phyloP scores from a whole-genome alignment of 2,888 invertebrate genomes.

The Ormyrus labotus region DNA sequence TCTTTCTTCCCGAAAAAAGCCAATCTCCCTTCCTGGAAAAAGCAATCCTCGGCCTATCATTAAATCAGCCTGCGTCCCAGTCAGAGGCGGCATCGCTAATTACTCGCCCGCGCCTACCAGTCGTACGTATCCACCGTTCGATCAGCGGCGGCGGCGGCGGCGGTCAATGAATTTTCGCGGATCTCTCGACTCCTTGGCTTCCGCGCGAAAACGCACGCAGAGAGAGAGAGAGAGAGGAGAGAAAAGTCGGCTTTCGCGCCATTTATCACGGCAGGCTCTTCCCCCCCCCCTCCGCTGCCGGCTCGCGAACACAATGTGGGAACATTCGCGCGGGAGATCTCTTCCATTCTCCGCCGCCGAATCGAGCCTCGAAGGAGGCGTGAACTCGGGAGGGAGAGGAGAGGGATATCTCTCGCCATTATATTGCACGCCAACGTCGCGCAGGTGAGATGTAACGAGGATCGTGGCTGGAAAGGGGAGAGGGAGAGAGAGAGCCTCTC shows the following conservation, averaged over 20 bases:
- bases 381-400: constrained; percentile 17
- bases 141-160: too few species aligned
- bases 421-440: constrained; percentile 5
- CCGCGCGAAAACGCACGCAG: neutral
- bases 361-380: constrained; percentile 35
- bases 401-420: constrained; percentile 23
- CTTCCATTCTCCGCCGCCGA: constrained; percentile 7
- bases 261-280: too few species aligned
- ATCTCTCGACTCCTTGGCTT: neutral
- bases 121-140: too few species aligned
- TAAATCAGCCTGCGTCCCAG: too few species aligned
- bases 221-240: constrained; percentile 6
- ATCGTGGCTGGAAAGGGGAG: neutral
- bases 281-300: too few species aligned
- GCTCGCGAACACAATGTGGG: constrained; percentile 10
- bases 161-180: constrained; percentile 18
- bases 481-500: too few species aligned
- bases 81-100: too few species aligned
- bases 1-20: too few species aligned
- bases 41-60: too few species aligned
- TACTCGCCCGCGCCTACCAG: too few species aligned
- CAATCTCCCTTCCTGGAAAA: too few species aligned
- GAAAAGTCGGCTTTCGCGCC: neutral
- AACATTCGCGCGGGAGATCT: neutral
- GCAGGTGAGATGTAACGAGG: constrained; percentile 3